Conservation (phyloP, 2,888 invertebrate species). For the Dermolepida albohirtum region DNA sequence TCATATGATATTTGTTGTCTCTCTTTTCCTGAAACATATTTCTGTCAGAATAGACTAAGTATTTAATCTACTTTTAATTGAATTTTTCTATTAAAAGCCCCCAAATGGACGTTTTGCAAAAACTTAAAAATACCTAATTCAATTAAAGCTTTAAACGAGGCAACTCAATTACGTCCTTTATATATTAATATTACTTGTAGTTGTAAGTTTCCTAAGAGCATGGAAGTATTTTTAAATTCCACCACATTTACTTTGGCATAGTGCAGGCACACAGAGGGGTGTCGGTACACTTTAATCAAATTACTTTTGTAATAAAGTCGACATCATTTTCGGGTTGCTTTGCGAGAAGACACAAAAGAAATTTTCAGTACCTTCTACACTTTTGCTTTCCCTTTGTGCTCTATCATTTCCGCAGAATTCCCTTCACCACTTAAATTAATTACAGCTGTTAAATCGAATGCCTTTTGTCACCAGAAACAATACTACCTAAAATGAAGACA, state of each 20-base stretch:
- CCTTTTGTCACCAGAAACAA: slow-evolving; percentile 37
- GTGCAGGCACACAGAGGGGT: slow-evolving; percentile 1
- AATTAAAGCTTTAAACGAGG: too few species aligned
- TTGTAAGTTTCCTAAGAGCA: too few species aligned
- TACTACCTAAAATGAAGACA: slow-evolving; percentile 21
- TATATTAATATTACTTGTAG: too few species aligned
- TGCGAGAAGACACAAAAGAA: slow-evolving; percentile 18
- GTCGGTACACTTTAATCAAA: slow-evolving; percentile 26
- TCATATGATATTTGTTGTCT: too few species aligned
- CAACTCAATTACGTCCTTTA: too few species aligned
- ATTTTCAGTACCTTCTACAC: slow-evolving; percentile 9
- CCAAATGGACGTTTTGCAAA: too few species aligned
- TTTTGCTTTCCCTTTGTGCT: slow-evolving; percentile 27
- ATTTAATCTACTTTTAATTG: too few species aligned
- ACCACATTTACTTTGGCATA: neutral
- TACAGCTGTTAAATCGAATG: slow-evolving; percentile 37
- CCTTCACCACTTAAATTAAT: slow-evolving; percentile 35
- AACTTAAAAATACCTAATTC: too few species aligned
- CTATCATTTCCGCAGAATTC: slow-evolving; percentile 25
- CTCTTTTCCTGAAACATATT: too few species aligned
- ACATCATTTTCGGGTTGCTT: slow-evolving; percentile 3
- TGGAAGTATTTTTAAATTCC: neutral
- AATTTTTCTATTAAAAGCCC: too few species aligned
- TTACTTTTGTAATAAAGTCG: slow-evolving; percentile 32
- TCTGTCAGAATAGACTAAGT: too few species aligned